Percentiles rank a stretch among this genome's conserved stretches.
These are phyloP conservation scores for Leptoclinus maculatus DNA, from an alignment of 2,797 vertebrate genomes.

Conservation along the genomic window DNA sequence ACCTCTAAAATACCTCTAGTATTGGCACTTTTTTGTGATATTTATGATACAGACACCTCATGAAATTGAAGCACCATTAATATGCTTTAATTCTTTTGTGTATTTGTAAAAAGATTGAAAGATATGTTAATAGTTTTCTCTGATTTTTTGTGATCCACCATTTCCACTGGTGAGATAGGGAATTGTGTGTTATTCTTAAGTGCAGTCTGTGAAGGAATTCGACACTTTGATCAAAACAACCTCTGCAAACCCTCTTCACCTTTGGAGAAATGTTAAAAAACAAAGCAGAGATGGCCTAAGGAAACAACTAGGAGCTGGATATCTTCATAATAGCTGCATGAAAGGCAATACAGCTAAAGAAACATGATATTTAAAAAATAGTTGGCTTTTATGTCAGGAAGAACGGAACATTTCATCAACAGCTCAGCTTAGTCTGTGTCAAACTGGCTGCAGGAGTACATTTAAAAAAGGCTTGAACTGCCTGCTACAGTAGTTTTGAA, in stretches of 20 bases:
- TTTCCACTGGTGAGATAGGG: background rate
- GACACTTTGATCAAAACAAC: constrained; percentile 18
- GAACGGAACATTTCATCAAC: constrained; percentile 3
- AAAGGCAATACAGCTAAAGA: background rate
- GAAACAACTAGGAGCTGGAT: constrained; percentile 5
- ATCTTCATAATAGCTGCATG: constrained; percentile 1
- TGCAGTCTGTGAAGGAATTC: constrained; percentile 17
- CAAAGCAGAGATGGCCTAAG: background rate
- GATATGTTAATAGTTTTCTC: background rate
- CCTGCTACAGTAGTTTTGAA: constrained; percentile 12
- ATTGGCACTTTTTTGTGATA: background rate
- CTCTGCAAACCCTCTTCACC: constrained; percentile 8
- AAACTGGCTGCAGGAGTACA: constrained; percentile 5
- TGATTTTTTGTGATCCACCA: background rate
- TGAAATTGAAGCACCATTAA: background rate
- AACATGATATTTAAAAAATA: constrained; percentile 12
- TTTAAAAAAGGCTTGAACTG: constrained; percentile 16
- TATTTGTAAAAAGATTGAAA: background rate
- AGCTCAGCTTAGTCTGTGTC: constrained; percentile 19
- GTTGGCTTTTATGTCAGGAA: constrained; percentile 9
- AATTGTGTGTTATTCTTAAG: constrained; percentile 15
- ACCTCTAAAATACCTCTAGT: background rate
- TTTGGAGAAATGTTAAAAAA: constrained; percentile 11
- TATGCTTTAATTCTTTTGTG: background rate
- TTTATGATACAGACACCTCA: background rate